A percentile compares a stretch with the other conserved stretches of the same genome.
These are phyloP conservation scores for Drosophila ironensis DNA, from an alignment of 1,140 invertebrate genomes.

Conservation along the genomic window DNA sequence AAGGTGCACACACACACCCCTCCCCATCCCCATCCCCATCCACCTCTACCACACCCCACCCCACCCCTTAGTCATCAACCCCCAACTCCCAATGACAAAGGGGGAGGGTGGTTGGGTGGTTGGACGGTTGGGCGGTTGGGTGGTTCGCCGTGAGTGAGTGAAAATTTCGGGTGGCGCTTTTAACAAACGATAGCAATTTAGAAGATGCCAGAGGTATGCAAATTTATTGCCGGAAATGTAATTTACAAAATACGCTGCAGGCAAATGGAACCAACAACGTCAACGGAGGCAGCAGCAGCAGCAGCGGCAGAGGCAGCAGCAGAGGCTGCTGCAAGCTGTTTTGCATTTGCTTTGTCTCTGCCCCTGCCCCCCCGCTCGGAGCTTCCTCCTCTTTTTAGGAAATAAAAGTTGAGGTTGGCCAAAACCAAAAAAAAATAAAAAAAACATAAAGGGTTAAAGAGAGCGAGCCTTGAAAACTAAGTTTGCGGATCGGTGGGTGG, in stretches of 20 bases:
- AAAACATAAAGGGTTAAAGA: neutral
- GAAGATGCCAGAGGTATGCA: slow-evolving; percentile 82
- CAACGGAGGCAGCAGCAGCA: neutral
- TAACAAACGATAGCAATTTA: slow-evolving; percentile 81
- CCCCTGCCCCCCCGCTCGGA: neutral
- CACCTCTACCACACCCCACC: neutral
- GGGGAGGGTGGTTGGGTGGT: neutral
- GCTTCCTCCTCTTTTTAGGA: neutral
- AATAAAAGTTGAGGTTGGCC: slow-evolving; percentile 48
- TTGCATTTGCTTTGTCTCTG: slow-evolving; percentile 31
- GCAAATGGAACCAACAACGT: slow-evolving; percentile 42
- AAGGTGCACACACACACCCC: slow-evolving; percentile 32
- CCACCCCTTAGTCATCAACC: neutral
- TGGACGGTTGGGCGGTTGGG: too few relatives aligned
- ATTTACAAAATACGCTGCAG: slow-evolving; percentile 81
- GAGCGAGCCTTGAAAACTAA: slow-evolving; percentile 58
- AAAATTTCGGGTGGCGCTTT: slow-evolving; percentile 58
- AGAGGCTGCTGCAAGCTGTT: slow-evolving; percentile 30
- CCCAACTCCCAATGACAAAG: neutral
- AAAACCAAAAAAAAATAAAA: neutral
- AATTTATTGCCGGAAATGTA: slow-evolving; percentile 82
- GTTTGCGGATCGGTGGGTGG: slow-evolving; percentile 16
- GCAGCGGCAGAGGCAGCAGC: slow-evolving; percentile 12
- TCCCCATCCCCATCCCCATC: neutral
- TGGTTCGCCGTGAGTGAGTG: slow-evolving; percentile 8